Evolutionary conservation across 2,113 vertebrate genomes (phyloP).

Genomic region (Astatoreochromis straeleni): DNA sequence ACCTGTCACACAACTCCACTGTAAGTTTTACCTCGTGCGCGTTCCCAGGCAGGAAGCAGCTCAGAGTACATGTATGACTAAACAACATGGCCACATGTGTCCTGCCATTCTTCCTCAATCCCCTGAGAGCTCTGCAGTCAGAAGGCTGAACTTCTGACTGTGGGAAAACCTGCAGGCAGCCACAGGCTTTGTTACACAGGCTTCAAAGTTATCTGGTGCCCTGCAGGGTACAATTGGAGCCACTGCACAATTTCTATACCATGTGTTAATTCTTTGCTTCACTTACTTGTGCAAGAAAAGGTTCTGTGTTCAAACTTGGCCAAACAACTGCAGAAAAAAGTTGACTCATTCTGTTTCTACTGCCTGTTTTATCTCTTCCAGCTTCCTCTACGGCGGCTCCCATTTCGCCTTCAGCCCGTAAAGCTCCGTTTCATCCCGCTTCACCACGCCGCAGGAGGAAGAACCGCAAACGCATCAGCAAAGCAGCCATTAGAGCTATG

Average conservation of each 20-base stretch:
- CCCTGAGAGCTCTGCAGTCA: neutral
- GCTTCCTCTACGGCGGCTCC: neutral
- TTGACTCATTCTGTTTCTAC: neutral
- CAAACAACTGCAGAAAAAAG: neutral
- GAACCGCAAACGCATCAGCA: slow-evolving; percentile 68
- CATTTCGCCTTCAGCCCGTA: neutral
- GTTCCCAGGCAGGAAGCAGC: slow-evolving; percentile 9
- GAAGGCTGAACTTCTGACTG: neutral
- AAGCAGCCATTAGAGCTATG: slow-evolving; percentile 68
- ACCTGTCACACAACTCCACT: neutral
- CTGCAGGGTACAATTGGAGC: neutral
- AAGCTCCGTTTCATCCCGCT: slow-evolving; percentile 38
- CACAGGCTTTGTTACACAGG: neutral
- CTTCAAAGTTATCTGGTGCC: slow-evolving; percentile 11
- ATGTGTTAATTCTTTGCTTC: neutral
- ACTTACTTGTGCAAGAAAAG: neutral
- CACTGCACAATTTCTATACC: neutral
- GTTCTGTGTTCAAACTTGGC: neutral
- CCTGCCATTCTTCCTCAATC: slow-evolving; percentile 53
- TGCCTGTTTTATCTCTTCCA: neutral
- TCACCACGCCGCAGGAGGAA: slow-evolving; percentile 59
- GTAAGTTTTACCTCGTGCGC: neutral
- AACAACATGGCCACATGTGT: slow-evolving; percentile 32
- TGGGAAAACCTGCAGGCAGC: neutral
- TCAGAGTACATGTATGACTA: neutral